phyloP scores from a whole-genome alignment of 2,888 invertebrate species.

The Cerastis rubricosa region DNA sequence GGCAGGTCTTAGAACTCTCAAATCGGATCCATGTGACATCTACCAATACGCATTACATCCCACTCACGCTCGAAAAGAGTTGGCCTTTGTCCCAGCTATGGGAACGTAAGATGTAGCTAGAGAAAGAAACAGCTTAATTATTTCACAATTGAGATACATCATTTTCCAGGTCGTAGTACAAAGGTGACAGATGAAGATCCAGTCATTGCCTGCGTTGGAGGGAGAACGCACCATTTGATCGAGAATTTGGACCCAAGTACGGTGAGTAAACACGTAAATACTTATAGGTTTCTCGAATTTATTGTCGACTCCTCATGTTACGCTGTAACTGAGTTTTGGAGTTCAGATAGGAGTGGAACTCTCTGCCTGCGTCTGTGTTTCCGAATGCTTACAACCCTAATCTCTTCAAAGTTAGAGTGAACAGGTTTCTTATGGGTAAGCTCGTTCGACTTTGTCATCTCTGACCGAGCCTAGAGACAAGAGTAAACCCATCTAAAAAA shows the following conservation, averaged over 20 bases:
- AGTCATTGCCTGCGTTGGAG: slow-evolving; percentile 85
- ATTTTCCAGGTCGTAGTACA: slow-evolving; percentile 84
- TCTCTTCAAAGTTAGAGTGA: no score
- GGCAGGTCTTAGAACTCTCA: neutral
- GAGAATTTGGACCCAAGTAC: slow-evolving; percentile 85
- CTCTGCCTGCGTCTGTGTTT: no score
- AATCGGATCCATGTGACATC: neutral
- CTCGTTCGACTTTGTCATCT: no score
- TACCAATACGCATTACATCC: neutral
- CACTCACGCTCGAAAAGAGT: neutral
- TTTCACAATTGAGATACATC: no score
- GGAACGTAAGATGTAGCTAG: neutral
- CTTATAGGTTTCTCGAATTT: neutral
- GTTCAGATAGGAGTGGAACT: neutral
- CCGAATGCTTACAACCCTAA: no score
- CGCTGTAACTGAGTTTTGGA: neutral
- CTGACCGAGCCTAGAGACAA: no score
- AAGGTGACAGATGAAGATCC: slow-evolving; percentile 85
- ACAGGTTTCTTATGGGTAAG: no score
- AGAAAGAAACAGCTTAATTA: neutral
- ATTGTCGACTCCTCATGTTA: neutral
- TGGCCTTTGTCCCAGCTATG: neutral
- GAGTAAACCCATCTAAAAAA: no score
- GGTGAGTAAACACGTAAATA: slow-evolving; percentile 71
- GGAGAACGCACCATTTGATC: slow-evolving; percentile 85